Conservation (phyloP, 2,113 vertebrate genomes). For the Sphyrna mokarran region DNA sequence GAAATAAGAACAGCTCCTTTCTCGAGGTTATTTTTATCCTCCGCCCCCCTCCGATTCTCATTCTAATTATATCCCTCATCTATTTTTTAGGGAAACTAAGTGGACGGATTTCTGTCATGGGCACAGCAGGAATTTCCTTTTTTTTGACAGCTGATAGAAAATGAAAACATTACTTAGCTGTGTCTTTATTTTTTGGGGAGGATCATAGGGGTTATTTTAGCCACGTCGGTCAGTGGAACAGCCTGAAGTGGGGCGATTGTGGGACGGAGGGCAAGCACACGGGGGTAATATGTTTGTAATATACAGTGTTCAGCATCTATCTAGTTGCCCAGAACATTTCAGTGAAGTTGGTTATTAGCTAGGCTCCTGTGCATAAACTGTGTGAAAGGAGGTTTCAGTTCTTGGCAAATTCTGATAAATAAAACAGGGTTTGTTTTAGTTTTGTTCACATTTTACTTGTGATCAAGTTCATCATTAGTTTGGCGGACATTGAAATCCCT, state of each 20-base stretch:
- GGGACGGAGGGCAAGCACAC: neutral
- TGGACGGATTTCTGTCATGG: neutral
- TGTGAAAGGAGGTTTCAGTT: neutral
- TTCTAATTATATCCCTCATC: neutral
- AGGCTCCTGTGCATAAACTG: neutral
- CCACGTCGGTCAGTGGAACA: conserved; percentile 8
- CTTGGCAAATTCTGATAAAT: neutral
- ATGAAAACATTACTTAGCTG: neutral
- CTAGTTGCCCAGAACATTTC: neutral
- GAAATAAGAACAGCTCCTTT: neutral
- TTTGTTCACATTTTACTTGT: neutral
- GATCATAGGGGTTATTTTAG: neutral
- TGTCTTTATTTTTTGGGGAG: neutral
- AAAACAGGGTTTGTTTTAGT: neutral
- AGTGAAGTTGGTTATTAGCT: neutral
- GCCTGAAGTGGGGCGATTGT: neutral
- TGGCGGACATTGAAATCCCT: neutral
- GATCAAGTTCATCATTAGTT: neutral
- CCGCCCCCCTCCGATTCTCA: neutral
- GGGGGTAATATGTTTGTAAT: neutral
- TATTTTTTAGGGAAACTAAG: neutral
- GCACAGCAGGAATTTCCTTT: neutral
- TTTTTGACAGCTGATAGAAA: neutral
- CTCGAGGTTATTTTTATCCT: neutral
- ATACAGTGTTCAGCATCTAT: neutral